Percentiles rank a stretch among this genome's conserved stretches.
Evolutionary conservation across 1,140 invertebrate species (phyloP).

Genomic region (Aphidius gifuensis): DNA sequence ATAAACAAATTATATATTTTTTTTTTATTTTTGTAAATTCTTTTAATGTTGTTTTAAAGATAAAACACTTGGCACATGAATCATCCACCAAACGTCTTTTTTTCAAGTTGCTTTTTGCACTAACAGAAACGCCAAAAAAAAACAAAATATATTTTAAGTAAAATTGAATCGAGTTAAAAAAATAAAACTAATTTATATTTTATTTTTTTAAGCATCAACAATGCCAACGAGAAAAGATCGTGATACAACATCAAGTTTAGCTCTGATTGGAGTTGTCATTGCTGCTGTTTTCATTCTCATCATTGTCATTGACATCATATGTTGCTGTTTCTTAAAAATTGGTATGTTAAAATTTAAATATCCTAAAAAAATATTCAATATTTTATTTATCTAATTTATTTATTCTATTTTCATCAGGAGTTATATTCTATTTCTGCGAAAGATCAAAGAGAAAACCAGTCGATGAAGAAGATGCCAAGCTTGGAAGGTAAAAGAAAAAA

Average conservation of each 20-base stretch:
- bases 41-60: too few species aligned
- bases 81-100: conserved; percentile 47
- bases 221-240: conserved; percentile 58
- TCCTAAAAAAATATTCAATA: too few species aligned
- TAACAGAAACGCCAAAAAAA: conserved; percentile 35
- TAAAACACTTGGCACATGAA: background rate
- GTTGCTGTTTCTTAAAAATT: conserved; percentile 64
- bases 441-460: conserved; percentile 63
- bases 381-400: background rate
- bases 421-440: conserved; percentile 71
- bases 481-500: conserved; percentile 67
- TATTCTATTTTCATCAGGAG: conserved; percentile 54
- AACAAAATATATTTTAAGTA: background rate
- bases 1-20: background rate
- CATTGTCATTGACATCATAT: conserved; percentile 73
- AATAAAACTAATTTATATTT: conserved; percentile 17
- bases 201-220: conserved; percentile 56
- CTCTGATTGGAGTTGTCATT: conserved; percentile 76
- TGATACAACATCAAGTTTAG: conserved; percentile 65
- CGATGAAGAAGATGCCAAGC: conserved; percentile 74
- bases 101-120: conserved; percentile 48
- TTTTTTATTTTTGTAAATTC: background rate
- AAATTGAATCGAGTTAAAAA: background rate
- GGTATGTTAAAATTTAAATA: conserved; percentile 38
- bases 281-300: conserved; percentile 70